Conservation (phyloP, 2,888 invertebrate genomes). For the Caenorhabditis sp. region DNA sequence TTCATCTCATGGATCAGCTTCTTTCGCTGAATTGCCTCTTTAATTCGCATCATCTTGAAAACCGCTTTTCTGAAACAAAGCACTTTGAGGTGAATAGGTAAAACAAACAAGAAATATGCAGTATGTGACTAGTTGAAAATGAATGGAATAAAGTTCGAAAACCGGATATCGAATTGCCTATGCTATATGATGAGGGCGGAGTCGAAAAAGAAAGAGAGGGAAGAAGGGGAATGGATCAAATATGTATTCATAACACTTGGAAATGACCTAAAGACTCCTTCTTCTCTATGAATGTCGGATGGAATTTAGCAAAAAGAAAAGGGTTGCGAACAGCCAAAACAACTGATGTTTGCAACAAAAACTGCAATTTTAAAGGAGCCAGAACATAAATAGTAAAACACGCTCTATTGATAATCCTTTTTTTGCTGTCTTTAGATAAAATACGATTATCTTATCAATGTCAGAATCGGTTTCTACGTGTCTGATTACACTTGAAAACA, state of each 20-base stretch:
- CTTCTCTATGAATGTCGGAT: not conserved
- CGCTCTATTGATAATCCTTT: no score
- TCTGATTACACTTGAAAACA: no score
- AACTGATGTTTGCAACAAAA: no score
- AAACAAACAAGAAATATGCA: not conserved
- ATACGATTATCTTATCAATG: no score
- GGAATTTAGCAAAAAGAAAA: not conserved
- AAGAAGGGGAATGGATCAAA: conserved; percentile 1
- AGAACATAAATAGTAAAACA: no score
- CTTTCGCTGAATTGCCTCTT: conserved; percentile 65
- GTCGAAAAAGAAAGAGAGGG: not conserved
- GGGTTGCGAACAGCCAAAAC: not conserved
- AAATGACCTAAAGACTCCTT: conserved; percentile 2
- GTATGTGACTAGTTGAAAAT: not conserved
- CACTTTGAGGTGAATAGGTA: no score
- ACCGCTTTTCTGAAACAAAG: no score
- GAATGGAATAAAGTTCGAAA: not conserved
- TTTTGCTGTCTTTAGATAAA: no score
- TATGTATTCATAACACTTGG: conserved; percentile 1
- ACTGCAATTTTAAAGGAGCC: no score
- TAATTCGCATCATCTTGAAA: conserved; percentile 67
- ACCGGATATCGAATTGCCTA: conserved; percentile 1
- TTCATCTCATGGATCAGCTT: conserved; percentile 67
- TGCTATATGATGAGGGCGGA: not conserved
- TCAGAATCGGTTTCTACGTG: no score